Evolutionary conservation across 37 sponge, comb jelly and placozoan species (phyloP).

Genomic region (Agelas oroides): DNA sequence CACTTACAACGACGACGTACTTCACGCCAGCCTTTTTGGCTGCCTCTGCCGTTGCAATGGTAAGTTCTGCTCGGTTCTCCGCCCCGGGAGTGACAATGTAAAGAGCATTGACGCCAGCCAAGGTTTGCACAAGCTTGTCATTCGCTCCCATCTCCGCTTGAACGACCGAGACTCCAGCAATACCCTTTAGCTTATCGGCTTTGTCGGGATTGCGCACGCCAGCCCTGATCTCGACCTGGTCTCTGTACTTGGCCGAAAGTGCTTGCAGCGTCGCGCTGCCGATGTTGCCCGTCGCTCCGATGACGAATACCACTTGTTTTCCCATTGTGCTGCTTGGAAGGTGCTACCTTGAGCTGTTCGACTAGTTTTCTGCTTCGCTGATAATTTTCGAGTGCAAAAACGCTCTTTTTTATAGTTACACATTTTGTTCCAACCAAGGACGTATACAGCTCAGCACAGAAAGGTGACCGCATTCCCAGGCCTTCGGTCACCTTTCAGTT

Average conservation of each 20-base stretch:
- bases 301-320: too few relatives aligned
- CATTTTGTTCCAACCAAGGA: too few relatives aligned
- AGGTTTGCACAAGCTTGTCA: conserved; percentile 10
- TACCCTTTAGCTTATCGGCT: conserved; percentile 47
- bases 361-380: too few relatives aligned
- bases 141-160: conserved; percentile 57
- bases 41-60: conserved; percentile 47
- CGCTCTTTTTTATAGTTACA: too few relatives aligned
- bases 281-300: conserved; percentile 57
- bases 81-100: conserved; percentile 65
- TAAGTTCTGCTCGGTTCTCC: conserved; percentile 49
- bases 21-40: conserved; percentile 74
- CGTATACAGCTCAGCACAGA: too few relatives aligned
- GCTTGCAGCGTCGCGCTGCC: conserved; percentile 58
- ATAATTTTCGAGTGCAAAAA: too few relatives aligned
- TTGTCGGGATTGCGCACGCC: conserved; percentile 71
- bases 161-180: conserved; percentile 51
- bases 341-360: too few relatives aligned
- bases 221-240: conserved; percentile 65
- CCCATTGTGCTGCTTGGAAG: too few relatives aligned
- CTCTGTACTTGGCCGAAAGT: conserved; percentile 55
- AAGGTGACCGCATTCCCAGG: too few relatives aligned
- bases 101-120: conserved; percentile 70
- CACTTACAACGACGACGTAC: conserved; percentile 42
- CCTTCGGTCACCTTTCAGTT: too few relatives aligned